Evolutionary conservation across 2,888 invertebrate species (phyloP), one percentile per base, ranked within the genome.

Genomic region (Fragum sueziense): DNA sequence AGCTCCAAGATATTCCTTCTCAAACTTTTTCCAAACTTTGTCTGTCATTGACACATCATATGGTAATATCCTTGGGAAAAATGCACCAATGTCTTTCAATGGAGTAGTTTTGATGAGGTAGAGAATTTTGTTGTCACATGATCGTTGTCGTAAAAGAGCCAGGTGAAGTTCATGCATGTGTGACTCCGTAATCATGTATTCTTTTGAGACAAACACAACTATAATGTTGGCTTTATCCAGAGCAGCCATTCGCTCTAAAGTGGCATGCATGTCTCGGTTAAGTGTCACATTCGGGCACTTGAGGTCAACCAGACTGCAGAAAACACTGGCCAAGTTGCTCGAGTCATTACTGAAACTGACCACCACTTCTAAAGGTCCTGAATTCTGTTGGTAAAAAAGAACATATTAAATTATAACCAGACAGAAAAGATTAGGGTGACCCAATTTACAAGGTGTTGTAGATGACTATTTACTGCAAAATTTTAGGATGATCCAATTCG

Each of bases 111-210:
- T 80, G 22, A 90, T 80, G 33, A 88, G 82, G 75, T 90, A 89
- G 33, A 91, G 22, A 0, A 89, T 57, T 1, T 71, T 62, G 31
- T 73, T 74, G 34, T 67, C 73, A 6, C 70, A 67, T n/a, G 77
- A 76, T 33, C 91, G 69, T 70, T 91, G 90, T 57, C 89, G 79
- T 61, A 86, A 84, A 3, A 92, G 81, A 7, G 89, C 88, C 2
- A 90, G 79, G 70, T 90, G 88, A 3, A 92, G 86, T 73, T 91
- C 90, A 41, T 91, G 88, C 73, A 90, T 81, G 17, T 88, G 86
- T 57, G 86, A 80, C 17, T 76, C 69, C 11, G 88, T 88, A n/a
- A 80, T 61, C 3, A 90, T 51, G 62, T 88, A 90, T 20, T 88
- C 85, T 20, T 87, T 76, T 0, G 91, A 91, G 11, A 92, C 72